Evolutionary conservation across 2,113 vertebrate species (phyloP).

Genomic region (Rissa tridactyla): DNA sequence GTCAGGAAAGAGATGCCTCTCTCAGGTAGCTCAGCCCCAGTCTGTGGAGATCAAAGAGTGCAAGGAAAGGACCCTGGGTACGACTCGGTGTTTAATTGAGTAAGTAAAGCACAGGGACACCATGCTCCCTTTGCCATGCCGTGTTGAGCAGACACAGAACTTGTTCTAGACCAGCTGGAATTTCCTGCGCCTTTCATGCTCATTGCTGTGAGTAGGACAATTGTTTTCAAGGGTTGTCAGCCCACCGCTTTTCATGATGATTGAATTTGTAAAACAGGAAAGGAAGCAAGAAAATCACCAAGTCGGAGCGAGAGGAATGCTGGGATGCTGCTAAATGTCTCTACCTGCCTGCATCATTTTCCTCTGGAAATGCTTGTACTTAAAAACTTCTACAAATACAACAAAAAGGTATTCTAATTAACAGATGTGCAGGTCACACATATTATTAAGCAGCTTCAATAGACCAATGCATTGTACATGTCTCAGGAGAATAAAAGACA

Average conservation of each 20-base stretch:
- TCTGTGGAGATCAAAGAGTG: neutral
- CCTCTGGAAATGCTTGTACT: neutral
- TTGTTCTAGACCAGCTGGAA: neutral
- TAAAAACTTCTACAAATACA: neutral
- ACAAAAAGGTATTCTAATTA: neutral
- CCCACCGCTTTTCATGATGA: rapidly evolving
- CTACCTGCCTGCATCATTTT: neutral
- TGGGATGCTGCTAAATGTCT: neutral
- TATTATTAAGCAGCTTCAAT: neutral
- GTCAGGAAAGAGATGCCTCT: neutral
- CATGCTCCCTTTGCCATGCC: neutral
- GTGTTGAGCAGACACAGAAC: neutral
- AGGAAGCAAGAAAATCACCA: neutral
- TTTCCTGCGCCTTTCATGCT: neutral
- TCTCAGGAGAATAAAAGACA: neutral
- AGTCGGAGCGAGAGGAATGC: rapidly evolving
- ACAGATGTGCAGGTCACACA: neutral
- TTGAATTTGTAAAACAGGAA: neutral
- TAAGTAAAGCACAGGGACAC: neutral
- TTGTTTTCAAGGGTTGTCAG: neutral
- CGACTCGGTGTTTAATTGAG: neutral
- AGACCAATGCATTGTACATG: neutral
- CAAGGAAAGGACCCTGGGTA: neutral
- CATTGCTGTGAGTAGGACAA: neutral
- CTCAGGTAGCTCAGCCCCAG: neutral